Evolutionary conservation across 2,797 vertebrate genomes (phyloP).

Genomic region (Sciurus vulgaris): DNA sequence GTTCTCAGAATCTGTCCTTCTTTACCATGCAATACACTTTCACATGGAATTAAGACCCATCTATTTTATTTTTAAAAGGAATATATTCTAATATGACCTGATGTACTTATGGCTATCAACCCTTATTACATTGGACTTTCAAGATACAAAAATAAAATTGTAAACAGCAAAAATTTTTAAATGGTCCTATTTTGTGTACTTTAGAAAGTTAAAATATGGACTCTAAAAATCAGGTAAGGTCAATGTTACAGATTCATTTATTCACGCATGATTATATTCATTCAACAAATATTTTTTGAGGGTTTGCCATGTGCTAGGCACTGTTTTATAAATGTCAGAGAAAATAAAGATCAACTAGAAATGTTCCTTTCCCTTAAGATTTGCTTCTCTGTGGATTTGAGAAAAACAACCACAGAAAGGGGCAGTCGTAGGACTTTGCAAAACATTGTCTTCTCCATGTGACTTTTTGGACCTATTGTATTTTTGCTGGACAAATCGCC

Average conservation of each 20-base stretch:
- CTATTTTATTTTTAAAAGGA: constrained; percentile 58
- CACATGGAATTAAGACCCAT: constrained; percentile 19
- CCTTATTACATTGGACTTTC: neutral
- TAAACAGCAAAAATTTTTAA: neutral
- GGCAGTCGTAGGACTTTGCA: neutral
- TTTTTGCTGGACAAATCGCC: neutral
- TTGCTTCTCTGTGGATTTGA: neutral
- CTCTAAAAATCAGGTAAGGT: neutral
- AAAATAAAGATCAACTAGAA: constrained; percentile 25
- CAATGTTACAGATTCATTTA: neutral
- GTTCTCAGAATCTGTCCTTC: constrained; percentile 61
- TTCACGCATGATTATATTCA: neutral
- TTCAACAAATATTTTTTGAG: constrained; percentile 22
- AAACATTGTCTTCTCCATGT: neutral
- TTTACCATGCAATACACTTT: constrained; percentile 35
- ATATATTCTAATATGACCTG: neutral
- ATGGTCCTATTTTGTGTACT: neutral
- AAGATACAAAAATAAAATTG: constrained; percentile 54
- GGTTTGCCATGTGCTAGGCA: neutral
- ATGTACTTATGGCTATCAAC: neutral
- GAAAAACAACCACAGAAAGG: neutral
- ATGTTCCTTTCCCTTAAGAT: neutral
- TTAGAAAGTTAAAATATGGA: constrained; percentile 39
- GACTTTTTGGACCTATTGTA: neutral
- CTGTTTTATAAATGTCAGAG: neutral